Conservation (phyloP, 2,113 vertebrate species). For the Tauraco erythrolophus region DNA sequence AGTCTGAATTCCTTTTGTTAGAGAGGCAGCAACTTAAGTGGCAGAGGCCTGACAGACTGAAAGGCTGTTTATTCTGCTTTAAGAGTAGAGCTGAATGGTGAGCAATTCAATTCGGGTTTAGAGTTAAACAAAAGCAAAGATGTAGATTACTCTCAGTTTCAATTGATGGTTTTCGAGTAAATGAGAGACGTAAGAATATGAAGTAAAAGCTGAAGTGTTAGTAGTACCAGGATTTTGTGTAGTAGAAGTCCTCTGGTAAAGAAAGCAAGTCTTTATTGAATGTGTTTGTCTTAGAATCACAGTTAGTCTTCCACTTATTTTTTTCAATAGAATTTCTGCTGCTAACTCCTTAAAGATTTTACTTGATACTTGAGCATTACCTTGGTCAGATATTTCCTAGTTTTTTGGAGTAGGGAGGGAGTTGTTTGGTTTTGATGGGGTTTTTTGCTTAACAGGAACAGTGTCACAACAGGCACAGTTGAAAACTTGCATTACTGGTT, state of each 20-base stretch:
- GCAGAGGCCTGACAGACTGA: neutral
- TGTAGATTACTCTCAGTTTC: neutral
- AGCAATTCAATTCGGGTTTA: neutral
- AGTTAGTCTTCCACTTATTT: neutral
- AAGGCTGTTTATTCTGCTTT: neutral
- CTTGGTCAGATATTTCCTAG: neutral
- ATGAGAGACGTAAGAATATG: neutral
- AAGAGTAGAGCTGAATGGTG: neutral
- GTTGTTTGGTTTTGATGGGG: neutral
- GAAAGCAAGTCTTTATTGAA: neutral
- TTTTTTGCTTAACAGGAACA: neutral
- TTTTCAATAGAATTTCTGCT: neutral
- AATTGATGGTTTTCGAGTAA: neutral
- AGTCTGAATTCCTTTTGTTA: neutral
- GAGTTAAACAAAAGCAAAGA: neutral
- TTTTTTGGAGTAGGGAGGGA: neutral
- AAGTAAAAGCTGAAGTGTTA: neutral
- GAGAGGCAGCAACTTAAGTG: neutral
- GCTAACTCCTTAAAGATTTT: neutral
- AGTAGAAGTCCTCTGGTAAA: neutral
- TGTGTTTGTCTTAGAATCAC: neutral
- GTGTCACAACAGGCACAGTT: neutral
- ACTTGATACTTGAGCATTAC: neutral
- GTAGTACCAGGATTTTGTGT: neutral
- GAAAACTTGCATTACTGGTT: neutral